phyloP scores from a whole-genome alignment of 2,113 vertebrate genomes.

The Dasyprocta punctata region DNA sequence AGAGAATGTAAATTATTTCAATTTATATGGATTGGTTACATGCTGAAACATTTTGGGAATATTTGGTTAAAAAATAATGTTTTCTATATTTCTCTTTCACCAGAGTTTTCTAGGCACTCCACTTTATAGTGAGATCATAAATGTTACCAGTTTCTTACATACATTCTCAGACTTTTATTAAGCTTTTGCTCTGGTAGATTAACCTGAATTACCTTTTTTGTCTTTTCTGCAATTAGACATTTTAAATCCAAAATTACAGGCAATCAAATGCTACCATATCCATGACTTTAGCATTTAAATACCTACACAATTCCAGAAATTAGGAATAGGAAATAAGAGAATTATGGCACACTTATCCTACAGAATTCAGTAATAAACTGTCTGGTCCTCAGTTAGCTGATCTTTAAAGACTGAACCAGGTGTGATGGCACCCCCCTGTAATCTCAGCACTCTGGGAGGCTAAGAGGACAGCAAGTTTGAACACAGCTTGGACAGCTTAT shows the following conservation, averaged over 20 bases:
- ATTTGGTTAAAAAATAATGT: background rate
- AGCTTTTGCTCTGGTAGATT: background rate
- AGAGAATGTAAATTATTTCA: background rate
- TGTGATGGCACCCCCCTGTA: background rate
- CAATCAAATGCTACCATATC: background rate
- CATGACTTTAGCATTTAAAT: conserved; percentile 16
- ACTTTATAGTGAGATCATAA: background rate
- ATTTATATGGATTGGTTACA: background rate
- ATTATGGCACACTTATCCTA: background rate
- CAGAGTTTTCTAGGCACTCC: background rate
- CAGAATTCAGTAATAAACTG: background rate
- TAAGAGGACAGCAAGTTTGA: background rate
- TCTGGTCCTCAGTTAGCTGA: background rate
- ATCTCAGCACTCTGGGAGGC: background rate
- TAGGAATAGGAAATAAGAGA: background rate
- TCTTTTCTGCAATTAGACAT: background rate
- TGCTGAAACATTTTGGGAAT: background rate
- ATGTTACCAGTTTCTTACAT: background rate
- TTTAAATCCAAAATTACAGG: background rate
- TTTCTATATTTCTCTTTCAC: background rate
- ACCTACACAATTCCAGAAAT: background rate
- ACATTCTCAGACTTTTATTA: background rate
- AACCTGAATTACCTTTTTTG: background rate
- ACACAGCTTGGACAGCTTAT: background rate
- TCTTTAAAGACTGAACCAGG: background rate